A percentile compares a stretch with the other conserved stretches of the same genome.
Conservation (phyloP, 2,113 vertebrate species). For the Mohoua ochrocephala region DNA sequence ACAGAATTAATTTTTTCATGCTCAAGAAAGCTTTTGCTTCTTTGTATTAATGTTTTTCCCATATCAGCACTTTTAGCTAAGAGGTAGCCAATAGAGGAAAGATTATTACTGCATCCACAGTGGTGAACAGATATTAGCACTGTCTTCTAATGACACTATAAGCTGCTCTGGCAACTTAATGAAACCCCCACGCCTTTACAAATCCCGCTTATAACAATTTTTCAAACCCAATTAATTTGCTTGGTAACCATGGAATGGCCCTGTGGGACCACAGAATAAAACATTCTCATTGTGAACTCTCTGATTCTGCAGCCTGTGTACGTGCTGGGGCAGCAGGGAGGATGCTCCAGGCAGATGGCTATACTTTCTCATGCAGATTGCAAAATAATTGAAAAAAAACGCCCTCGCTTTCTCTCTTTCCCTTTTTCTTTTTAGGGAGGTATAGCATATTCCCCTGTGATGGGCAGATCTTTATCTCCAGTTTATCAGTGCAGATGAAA, state of each 20-base stretch:
- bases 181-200: not conserved
- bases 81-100: not conserved
- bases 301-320: not conserved
- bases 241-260: not conserved
- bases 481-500: not conserved
- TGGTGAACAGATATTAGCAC: not conserved
- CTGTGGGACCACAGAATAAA: not conserved
- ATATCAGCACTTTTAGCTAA: not conserved
- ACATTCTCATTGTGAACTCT: not conserved
- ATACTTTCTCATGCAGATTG: not conserved
- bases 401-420: rapidly evolving
- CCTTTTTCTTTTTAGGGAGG: not conserved
- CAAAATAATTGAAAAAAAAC: not conserved
- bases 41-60: not conserved
- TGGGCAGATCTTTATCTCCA: not conserved
- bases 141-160: not conserved
- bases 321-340: not conserved
- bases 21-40: not conserved
- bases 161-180: not conserved
- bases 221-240: not conserved
- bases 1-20: not conserved
- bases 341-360: not conserved
- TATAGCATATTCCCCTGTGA: not conserved
- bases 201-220: not conserved
- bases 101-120: not conserved